Percentiles rank a stretch among this genome's conserved stretches.
Conservation (phyloP, 2,888 invertebrate species). For the Nymphalis c-album region DNA sequence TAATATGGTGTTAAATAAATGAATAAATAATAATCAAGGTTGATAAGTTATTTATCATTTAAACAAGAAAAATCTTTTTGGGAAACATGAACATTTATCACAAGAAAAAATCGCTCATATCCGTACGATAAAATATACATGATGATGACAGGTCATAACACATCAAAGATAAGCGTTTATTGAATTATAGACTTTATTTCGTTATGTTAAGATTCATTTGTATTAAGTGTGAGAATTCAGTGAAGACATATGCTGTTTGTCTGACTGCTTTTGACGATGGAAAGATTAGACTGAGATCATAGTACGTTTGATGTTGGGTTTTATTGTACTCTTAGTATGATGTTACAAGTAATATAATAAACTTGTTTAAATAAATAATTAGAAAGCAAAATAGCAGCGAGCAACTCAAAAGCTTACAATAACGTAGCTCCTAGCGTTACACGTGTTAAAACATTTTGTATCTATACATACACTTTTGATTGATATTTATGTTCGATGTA, state of each 20-base stretch:
- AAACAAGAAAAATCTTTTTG: not conserved
- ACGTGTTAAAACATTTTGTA: no score
- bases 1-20: no score
- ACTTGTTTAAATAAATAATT: no score
- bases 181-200: not conserved
- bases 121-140: not conserved
- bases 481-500: not conserved
- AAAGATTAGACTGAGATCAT: not conserved
- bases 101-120: not conserved
- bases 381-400: no score
- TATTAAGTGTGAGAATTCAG: not conserved
- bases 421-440: no score
- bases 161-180: not conserved
- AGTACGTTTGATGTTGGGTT: not conserved
- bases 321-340: not conserved
- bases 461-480: no score
- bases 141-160: not conserved
- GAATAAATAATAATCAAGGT: no score
- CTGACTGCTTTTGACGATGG: not conserved
- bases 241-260: no score
- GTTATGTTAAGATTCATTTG: not conserved
- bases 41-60: no score
- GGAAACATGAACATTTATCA: constrained; percentile 3
- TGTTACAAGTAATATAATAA: no score
- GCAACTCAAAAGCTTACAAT: no score